Evolutionary conservation across 2,113 vertebrate species (phyloP).

Genomic region (Proteles cristata): DNA sequence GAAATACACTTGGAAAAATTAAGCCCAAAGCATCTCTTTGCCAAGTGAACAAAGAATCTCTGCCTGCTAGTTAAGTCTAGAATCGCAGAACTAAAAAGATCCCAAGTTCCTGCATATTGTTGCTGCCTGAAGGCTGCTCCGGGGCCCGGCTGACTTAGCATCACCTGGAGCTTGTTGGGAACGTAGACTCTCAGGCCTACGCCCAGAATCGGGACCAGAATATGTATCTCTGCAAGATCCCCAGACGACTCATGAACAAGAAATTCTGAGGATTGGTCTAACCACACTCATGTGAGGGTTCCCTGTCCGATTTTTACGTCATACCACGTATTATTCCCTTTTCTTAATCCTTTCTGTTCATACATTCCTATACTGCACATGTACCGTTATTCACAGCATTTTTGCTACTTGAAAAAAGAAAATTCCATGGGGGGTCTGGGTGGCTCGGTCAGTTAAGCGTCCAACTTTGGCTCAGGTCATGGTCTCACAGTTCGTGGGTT

Average conservation of each 20-base stretch:
- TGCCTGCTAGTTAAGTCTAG: not conserved
- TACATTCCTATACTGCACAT: not conserved
- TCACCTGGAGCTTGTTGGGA: not conserved
- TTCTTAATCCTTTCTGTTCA: not conserved
- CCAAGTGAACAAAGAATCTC: not conserved
- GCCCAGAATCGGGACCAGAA: not conserved
- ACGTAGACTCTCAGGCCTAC: not conserved
- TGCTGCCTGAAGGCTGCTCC: not conserved
- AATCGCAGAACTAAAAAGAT: not conserved
- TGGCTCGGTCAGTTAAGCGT: no score
- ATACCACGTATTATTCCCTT: not conserved
- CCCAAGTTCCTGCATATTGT: not conserved
- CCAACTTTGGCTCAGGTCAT: no score
- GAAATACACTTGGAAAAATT: not conserved
- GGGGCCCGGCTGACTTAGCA: not conserved
- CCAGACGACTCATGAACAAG: not conserved
- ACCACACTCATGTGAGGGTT: not conserved
- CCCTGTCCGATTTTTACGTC: not conserved
- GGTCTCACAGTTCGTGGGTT: no score
- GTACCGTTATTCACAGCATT: not conserved
- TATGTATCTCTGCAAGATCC: not conserved
- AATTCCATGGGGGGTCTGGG: not conserved
- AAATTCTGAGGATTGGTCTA: not conserved
- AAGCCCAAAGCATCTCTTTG: not conserved
- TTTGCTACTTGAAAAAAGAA: not conserved